Evolutionary conservation across 2,888 invertebrate genomes (phyloP), one percentile per base, ranked within the genome.

Genomic region (Eudasyphora cyanicolor): DNA sequence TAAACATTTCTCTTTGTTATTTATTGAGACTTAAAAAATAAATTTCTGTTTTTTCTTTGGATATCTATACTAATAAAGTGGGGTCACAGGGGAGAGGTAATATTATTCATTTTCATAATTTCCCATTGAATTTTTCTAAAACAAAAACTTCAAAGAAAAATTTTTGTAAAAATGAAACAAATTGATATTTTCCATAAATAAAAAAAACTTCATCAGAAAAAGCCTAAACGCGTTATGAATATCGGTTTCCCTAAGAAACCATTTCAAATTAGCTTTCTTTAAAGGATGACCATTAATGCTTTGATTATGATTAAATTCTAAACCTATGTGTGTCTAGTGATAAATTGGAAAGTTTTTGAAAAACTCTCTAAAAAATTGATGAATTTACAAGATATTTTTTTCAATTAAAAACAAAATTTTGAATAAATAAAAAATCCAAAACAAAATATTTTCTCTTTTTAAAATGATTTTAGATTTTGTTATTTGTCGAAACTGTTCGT

Each of bases 61-160:
- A 27, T 54, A 42, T 60, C 24, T 14, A 32, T 17, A 42, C 32
- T 57, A 38, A 60, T 14, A 71, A 67, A n/a, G 1, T 14, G 45
- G 6, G 45, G n/a, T n/a, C n/a, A n/a, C n/a, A 45, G n/a, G 14
- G 45, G 45, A n/a, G 14, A 14, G 38, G 38, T 38, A 2, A 6
- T 32, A 2, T 2, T 21, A 35, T 17, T 14, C 67, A 60, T 71
- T 60, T 73, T 73, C 24, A 42, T 27, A 57, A 60, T 42, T 73
- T 60, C 42, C 73, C 57, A 42, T 71, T 24, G 35, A 71, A 71
- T 35, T 54, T 71, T 71, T 71, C 57, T 73, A 57, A 73, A 73
- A 73, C 57, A 73, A 57, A 60, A 73, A 54, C 38, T 57, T 60
- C 38, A 57, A 73, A 73, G 57, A n/a, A 17, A 49, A 73, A 42